Conservation (phyloP, 2,888 invertebrate genomes). For the Ecdyonurus torrentis region DNA sequence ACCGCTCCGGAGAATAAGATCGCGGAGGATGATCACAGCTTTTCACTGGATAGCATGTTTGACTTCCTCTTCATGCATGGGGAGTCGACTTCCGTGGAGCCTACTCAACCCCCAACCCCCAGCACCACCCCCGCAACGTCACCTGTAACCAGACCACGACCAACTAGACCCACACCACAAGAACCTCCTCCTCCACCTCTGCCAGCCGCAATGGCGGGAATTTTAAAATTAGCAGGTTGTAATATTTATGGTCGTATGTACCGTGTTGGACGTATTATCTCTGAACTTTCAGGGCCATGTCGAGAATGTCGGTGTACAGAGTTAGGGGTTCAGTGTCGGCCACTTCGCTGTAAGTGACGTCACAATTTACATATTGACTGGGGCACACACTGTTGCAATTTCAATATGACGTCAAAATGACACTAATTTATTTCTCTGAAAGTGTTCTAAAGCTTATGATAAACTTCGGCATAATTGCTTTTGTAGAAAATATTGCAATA, state of each 20-base stretch:
- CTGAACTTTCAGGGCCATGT: conserved; percentile 66
- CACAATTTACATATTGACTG: no score
- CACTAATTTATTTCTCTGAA: no score
- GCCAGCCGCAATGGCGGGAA: conserved; percentile 25
- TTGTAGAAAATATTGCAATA: no score
- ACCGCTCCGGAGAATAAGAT: conserved; percentile 20
- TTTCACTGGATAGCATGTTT: conserved; percentile 42
- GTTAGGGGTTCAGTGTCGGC: conserved; percentile 65
- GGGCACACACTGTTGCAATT: no score
- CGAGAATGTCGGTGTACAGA: conserved; percentile 75
- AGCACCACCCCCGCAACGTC: conserved; percentile 3
- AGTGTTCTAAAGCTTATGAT: no score
- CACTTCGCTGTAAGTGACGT: conserved; percentile 40
- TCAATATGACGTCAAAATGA: no score
- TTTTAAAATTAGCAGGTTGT: conserved; percentile 67
- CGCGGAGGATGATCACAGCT: conserved; percentile 31
- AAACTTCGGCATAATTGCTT: no score
- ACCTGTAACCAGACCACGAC: neutral
- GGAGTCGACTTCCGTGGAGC: conserved; percentile 6
- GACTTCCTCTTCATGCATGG: conserved; percentile 33
- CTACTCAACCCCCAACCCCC: conserved; percentile 12
- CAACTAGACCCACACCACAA: neutral
- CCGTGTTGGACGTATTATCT: conserved; percentile 61
- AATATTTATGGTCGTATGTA: conserved; percentile 85
- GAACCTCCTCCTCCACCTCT: neutral